Conservation (phyloP, 2,797 vertebrate species). For the Gambelia wislizenii region DNA sequence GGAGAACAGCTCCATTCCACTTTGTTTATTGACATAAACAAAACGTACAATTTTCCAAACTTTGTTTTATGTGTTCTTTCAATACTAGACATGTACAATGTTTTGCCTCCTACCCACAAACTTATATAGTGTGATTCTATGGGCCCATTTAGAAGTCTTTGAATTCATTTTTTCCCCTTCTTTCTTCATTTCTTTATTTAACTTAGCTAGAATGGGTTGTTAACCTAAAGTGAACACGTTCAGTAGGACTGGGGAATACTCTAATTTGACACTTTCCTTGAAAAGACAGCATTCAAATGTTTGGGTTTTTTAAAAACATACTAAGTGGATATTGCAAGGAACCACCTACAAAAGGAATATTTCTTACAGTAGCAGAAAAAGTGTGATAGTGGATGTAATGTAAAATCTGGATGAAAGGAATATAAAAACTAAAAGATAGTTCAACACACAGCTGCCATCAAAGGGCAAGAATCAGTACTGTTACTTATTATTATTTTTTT, state of each 20-base stretch:
- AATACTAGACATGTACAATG: conserved; percentile 55
- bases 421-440: conserved; percentile 34
- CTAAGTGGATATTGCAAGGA: conserved; percentile 55
- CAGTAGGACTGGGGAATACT: conserved; percentile 60
- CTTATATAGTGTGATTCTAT: background rate
- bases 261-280: conserved; percentile 68
- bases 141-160: background rate
- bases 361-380: conserved; percentile 50
- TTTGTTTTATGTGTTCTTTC: conserved; percentile 59
- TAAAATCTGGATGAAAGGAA: conserved; percentile 49
- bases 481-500: background rate
- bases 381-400: rapidly evolving
- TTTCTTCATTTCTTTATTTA: background rate
- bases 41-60: conserved; percentile 38
- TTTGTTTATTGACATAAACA: too few species aligned
- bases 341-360: conserved; percentile 47
- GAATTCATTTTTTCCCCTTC: background rate
- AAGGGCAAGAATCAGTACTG: background rate
- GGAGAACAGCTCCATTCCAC: conserved; percentile 58
- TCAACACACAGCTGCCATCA: background rate
- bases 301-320: conserved; percentile 54
- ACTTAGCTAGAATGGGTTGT: background rate
- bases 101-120: conserved; percentile 50
- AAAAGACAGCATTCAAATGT: conserved; percentile 67
- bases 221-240: conserved; percentile 64